Percentiles rank a stretch among this genome's conserved stretches.
Evolutionary conservation across 2,797 vertebrate genomes (phyloP).

Genomic region (Pantherophis alleghaniensis): DNA sequence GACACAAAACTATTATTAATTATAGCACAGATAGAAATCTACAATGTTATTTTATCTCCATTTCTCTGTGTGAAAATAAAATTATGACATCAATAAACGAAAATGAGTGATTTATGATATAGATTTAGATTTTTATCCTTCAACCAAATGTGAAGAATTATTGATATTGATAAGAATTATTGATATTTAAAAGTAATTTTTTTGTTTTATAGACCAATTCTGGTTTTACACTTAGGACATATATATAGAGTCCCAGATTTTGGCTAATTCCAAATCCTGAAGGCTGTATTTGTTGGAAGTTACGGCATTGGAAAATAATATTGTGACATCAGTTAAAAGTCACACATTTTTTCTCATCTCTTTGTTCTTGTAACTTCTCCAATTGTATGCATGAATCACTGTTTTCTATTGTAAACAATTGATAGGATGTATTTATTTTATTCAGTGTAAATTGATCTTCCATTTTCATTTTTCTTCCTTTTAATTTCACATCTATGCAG

Average conservation of each 20-base stretch:
- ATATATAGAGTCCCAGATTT: constrained; percentile 23
- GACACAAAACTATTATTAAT: neutral
- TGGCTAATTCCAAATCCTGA: constrained; percentile 43
- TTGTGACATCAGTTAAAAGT: constrained; percentile 74
- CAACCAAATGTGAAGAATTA: neutral
- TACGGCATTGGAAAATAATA: constrained; percentile 74
- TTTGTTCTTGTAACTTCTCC: constrained; percentile 63
- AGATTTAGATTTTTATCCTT: neutral
- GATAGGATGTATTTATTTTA: constrained; percentile 39
- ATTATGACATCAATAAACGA: constrained; percentile 10
- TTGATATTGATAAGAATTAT: neutral
- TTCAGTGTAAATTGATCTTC: constrained; percentile 58
- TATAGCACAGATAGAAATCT: neutral
- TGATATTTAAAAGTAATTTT: constrained; percentile 3
- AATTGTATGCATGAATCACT: constrained; percentile 67
- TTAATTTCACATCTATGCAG: constrained; percentile 43
- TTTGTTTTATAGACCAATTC: neutral
- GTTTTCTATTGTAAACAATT: constrained; percentile 57
- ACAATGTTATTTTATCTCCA: neutral
- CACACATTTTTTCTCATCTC: constrained; percentile 58
- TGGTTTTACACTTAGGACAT: constrained; percentile 36
- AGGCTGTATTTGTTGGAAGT: constrained; percentile 59
- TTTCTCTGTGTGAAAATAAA: neutral
- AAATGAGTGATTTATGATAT: constrained; percentile 17
- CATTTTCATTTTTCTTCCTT: constrained; percentile 43